phyloP scores from a whole-genome alignment of 2,888 invertebrate species.

The Cylindroiulus punctatus region DNA sequence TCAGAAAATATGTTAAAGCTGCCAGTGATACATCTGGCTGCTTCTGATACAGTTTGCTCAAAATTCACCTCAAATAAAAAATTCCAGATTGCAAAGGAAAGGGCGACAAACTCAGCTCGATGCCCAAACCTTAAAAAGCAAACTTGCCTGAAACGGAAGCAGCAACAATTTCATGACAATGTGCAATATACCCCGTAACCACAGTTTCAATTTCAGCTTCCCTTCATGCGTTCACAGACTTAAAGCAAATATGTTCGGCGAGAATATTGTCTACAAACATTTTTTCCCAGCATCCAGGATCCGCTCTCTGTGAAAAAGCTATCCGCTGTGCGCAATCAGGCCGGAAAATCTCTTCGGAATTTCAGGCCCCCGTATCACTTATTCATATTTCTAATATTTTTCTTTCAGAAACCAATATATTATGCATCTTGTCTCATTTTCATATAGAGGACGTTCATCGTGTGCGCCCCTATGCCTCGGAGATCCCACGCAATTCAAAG shows the following conservation, averaged over 20 bases:
- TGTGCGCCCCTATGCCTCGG: constrained; percentile 12
- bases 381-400: constrained; percentile 37
- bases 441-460: constrained; percentile 29
- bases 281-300: background rate
- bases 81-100: too few relatives aligned
- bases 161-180: background rate
- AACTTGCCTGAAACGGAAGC: background rate
- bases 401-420: constrained; percentile 24
- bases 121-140: background rate
- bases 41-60: too few relatives aligned
- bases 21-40: too few relatives aligned
- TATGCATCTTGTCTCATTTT: constrained; percentile 42
- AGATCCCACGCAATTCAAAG: background rate
- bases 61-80: too few relatives aligned
- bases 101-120: too few relatives aligned
- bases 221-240: background rate
- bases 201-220: constrained; percentile 7
- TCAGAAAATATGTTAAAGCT: too few relatives aligned
- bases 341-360: constrained; percentile 33
- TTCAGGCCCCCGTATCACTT: background rate
- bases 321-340: constrained; percentile 5
- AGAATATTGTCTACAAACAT: constrained; percentile 20
- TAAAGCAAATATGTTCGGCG: background rate
- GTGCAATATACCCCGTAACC: background rate
- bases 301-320: background rate